Conservation (phyloP, 92 coral and sea anemone species). For the Palythoa caribaeorum region DNA sequence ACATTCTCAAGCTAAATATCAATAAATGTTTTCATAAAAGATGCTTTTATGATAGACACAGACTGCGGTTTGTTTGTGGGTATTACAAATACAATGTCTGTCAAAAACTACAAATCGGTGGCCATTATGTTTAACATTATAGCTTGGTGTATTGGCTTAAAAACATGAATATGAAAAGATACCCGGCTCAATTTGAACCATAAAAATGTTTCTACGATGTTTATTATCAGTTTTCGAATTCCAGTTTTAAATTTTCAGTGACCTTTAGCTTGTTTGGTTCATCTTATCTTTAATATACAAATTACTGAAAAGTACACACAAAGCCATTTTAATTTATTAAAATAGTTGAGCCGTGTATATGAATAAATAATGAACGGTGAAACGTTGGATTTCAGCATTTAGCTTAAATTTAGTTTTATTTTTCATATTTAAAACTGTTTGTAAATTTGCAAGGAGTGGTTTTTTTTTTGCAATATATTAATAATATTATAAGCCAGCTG, state of each 20-base stretch:
- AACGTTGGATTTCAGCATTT: neutral
- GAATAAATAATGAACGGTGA: neutral
- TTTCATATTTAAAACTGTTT: neutral
- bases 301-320: neutral
- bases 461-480: neutral
- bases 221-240: neutral
- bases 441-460: neutral
- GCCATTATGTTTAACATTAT: neutral
- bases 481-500: no score
- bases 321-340: neutral
- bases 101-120: neutral
- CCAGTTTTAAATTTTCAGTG: neutral
- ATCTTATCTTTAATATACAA: constrained; percentile 23
- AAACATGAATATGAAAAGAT: neutral
- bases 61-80: constrained; percentile 32
- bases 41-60: neutral
- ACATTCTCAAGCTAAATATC: neutral
- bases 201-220: neutral
- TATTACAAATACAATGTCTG: neutral
- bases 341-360: constrained; percentile 15
- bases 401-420: no score
- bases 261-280: neutral
- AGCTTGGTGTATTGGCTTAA: neutral
- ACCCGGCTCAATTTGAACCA: neutral
- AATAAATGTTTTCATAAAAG: neutral